Conservation (phyloP, 2,797 vertebrate species). For the Amblyraja radiata region DNA sequence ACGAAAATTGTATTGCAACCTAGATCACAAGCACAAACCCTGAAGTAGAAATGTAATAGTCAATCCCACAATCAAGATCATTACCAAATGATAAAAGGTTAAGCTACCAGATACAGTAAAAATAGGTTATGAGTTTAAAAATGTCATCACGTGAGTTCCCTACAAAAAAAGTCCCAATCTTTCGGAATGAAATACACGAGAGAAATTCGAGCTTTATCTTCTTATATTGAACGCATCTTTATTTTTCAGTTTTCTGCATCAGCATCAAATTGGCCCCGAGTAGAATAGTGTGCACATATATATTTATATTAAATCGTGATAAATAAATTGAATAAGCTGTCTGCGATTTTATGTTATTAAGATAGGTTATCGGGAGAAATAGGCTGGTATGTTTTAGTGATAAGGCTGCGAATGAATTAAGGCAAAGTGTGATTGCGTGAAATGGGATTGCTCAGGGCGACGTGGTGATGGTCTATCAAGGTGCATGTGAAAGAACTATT, state of each 20-base stretch:
- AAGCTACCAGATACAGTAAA: neutral
- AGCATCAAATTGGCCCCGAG: constrained; percentile 7
- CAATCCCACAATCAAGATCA: neutral
- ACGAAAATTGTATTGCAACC: neutral
- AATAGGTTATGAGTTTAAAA: neutral
- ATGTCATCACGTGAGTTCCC: neutral
- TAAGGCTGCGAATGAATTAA: constrained; percentile 33
- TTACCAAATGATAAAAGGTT: neutral
- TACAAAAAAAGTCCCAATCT: constrained; percentile 6
- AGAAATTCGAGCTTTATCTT: constrained; percentile 3
- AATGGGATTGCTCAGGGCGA: constrained; percentile 32
- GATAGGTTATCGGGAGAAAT: constrained; percentile 35
- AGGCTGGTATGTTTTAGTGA: constrained; percentile 21
- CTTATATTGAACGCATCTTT: constrained; percentile 3
- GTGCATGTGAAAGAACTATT: constrained; percentile 27
- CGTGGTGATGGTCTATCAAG: constrained; percentile 32
- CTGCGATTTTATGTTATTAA: constrained; percentile 34
- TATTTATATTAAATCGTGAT: constrained; percentile 29
- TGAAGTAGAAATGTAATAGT: neutral
- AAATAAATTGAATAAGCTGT: constrained; percentile 38
- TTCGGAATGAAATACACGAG: neutral
- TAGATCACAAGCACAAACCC: neutral
- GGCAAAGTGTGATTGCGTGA: constrained; percentile 28
- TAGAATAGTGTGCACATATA: neutral
- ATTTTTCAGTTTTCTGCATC: constrained; percentile 14